phyloP scores from a whole-genome alignment of 2,888 invertebrate species.

The Drepana falcataria region DNA sequence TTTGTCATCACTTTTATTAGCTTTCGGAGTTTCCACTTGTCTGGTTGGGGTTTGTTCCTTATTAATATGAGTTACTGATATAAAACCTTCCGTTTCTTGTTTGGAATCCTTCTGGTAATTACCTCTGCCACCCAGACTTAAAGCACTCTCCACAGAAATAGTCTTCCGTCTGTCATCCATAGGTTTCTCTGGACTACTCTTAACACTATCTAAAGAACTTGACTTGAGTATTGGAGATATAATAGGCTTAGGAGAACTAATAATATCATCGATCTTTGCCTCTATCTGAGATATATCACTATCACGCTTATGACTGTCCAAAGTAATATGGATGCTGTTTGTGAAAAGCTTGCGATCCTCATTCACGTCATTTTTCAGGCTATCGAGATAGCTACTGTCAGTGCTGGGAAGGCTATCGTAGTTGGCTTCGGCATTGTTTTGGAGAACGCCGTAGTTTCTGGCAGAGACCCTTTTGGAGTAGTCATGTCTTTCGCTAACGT shows the following conservation, averaged over 20 bases:
- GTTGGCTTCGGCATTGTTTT: constrained; percentile 52
- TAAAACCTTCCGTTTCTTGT: constrained; percentile 62
- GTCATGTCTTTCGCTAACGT: constrained; percentile 62
- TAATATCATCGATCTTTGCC: constrained; percentile 76
- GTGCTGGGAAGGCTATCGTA: constrained; percentile 71
- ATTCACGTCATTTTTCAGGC: constrained; percentile 60
- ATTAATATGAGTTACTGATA: constrained; percentile 79
- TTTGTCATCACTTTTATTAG: constrained; percentile 61
- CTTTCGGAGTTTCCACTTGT: constrained; percentile 39
- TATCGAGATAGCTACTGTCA: constrained; percentile 70
- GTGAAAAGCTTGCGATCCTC: constrained; percentile 63
- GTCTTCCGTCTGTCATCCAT: constrained; percentile 70
- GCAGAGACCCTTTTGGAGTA: constrained; percentile 61
- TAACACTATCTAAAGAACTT: constrained; percentile 79
- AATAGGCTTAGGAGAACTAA: constrained; percentile 73
- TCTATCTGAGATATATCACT: constrained; percentile 76
- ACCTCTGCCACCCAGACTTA: constrained; percentile 41
- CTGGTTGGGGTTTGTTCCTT: constrained; percentile 57
- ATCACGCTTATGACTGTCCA: constrained; percentile 62
- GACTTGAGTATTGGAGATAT: constrained; percentile 72
- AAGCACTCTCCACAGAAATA: constrained; percentile 69
- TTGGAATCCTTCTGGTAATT: constrained; percentile 38
- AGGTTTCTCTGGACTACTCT: constrained; percentile 73
- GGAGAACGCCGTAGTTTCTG: constrained; percentile 57
- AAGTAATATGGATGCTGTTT: constrained; percentile 61